phyloP scores from a whole-genome alignment of 2,797 vertebrate species.

The Tamandua tetradactyla region DNA sequence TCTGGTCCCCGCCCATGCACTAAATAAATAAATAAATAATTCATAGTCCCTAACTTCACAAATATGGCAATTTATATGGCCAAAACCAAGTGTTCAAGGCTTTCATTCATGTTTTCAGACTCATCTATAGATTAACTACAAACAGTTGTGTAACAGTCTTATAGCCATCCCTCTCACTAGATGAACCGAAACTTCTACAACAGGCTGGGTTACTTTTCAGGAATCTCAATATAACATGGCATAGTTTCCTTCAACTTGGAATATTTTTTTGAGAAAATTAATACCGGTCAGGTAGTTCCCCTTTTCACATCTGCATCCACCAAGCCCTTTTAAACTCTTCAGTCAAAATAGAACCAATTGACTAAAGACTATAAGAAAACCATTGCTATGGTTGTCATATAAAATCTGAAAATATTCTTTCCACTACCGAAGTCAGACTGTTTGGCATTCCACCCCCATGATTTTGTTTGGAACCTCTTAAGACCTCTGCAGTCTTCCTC shows the following conservation, averaged over 20 bases:
- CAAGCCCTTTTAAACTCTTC: background rate
- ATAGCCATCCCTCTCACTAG: background rate
- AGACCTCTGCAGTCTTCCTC: fast-evolving
- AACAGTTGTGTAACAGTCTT: background rate
- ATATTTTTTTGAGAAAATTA: background rate
- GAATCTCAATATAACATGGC: background rate
- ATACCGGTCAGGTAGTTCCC: background rate
- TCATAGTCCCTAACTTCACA: background rate
- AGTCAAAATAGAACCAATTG: background rate
- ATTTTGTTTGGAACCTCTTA: background rate
- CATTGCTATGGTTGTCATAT: background rate
- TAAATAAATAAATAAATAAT: no score
- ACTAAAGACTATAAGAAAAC: background rate
- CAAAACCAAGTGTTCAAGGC: background rate
- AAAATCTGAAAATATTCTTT: background rate
- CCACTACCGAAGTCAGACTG: background rate
- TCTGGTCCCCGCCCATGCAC: no score
- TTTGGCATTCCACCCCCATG: background rate
- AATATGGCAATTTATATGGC: background rate
- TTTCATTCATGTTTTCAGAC: background rate
- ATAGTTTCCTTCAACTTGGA: background rate
- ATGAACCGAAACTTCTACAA: background rate
- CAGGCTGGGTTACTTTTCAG: background rate
- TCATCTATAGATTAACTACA: background rate
- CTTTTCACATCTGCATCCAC: background rate